phyloP scores from a whole-genome alignment of 2,888 invertebrate genomes.

The Tinea trinotella region DNA sequence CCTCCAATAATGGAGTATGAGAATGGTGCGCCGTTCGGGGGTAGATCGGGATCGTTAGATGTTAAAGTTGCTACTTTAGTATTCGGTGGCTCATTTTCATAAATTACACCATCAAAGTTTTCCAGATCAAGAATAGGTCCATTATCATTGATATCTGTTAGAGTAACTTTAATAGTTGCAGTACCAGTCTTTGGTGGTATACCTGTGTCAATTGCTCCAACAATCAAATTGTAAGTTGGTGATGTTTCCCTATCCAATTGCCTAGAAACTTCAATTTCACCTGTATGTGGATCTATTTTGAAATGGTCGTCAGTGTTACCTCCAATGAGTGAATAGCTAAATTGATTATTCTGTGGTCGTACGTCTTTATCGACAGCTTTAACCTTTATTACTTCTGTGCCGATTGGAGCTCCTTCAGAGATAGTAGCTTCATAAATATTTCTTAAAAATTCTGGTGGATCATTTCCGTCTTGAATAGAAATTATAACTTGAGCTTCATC shows the following conservation, averaged over 20 bases:
- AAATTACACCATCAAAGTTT: conserved; percentile 81
- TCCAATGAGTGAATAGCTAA: conserved; percentile 89
- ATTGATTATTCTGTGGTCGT: conserved; percentile 91
- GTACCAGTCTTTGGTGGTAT: conserved; percentile 94
- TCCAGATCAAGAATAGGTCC: conserved; percentile 85
- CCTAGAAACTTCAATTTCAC: conserved; percentile 84
- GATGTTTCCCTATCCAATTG: conserved; percentile 86
- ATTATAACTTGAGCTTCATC: conserved; percentile 96
- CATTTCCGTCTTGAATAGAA: conserved; percentile 95
- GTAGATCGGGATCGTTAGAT: conserved; percentile 90
- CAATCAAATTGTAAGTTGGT: conserved; percentile 79
- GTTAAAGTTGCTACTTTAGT: conserved; percentile 88
- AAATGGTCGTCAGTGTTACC: conserved; percentile 89
- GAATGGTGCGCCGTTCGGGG: conserved; percentile 93
- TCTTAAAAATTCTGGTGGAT: conserved; percentile 93
- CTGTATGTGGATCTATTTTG: conserved; percentile 89
- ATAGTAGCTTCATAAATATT: conserved; percentile 83
- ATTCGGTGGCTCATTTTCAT: conserved; percentile 89
- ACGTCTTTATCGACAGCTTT: conserved; percentile 94
- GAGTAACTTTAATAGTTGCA: conserved; percentile 82
- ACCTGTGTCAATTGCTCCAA: conserved; percentile 93
- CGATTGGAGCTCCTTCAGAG: conserved; percentile 83
- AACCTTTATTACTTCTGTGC: conserved; percentile 82
- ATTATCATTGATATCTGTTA: conserved; percentile 94
- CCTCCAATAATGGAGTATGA: conserved; percentile 85